Conservation (phyloP, 2,888 invertebrate genomes). For the Osedax frankpressi region DNA sequence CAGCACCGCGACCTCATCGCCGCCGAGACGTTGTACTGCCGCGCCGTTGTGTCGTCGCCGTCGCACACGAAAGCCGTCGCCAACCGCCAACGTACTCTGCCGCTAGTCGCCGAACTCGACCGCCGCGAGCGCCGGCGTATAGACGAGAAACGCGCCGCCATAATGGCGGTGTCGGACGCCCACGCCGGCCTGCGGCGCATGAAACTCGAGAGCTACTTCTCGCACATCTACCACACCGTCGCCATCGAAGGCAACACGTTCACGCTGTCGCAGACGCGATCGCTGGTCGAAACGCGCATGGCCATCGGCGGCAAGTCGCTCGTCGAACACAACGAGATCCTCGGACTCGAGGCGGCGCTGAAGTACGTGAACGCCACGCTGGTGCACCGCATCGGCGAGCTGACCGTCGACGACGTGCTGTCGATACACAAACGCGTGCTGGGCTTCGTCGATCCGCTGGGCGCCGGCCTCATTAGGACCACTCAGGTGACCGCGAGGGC, state of each 20-base stretch:
- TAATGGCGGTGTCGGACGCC: conserved; percentile 67
- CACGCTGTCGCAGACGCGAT: conserved; percentile 77
- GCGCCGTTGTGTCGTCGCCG: conserved; percentile 70
- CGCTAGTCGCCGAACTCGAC: conserved; percentile 69
- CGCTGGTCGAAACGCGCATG: conserved; percentile 73
- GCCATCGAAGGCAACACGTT: conserved; percentile 96
- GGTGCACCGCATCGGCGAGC: conserved; percentile 57
- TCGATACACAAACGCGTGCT: conserved; percentile 82
- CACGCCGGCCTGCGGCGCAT: conserved; percentile 69
- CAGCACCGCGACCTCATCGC: conserved; percentile 68
- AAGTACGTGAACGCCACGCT: conserved; percentile 68
- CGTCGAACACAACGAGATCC: conserved; percentile 88
- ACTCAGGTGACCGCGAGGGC: conserved; percentile 23
- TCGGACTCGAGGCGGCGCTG: conserved; percentile 78
- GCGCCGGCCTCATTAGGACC: conserved; percentile 69
- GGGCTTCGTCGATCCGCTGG: conserved; percentile 83
- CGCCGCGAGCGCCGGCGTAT: conserved; percentile 59
- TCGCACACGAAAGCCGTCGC: conserved; percentile 52
- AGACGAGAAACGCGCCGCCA: conserved; percentile 68
- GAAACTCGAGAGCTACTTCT: conserved; percentile 84
- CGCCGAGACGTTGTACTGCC: conserved; percentile 75
- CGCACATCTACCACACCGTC: conserved; percentile 87
- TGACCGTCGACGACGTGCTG: conserved; percentile 71
- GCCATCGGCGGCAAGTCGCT: conserved; percentile 75
- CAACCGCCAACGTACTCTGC: conserved; percentile 71